Conservation (phyloP, 2,797 vertebrate genomes). For the Lithobates sylvaticus region DNA sequence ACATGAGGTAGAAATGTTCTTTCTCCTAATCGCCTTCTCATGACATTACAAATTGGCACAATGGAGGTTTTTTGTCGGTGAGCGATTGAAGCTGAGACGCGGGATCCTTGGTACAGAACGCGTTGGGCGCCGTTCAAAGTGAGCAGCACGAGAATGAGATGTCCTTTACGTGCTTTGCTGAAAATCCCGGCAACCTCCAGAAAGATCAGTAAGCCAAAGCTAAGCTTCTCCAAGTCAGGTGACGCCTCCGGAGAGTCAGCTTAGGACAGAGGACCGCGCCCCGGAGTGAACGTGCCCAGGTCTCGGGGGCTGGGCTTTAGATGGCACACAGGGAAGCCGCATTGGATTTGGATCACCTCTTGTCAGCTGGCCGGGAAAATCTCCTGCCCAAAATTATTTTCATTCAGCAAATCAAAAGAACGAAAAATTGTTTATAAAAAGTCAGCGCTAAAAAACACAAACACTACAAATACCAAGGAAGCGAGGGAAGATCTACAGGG, state of each 20-base stretch:
- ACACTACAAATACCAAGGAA: too few species aligned
- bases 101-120: slow-evolving; percentile 29
- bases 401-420: not conserved
- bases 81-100: slow-evolving; percentile 37
- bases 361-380: not conserved
- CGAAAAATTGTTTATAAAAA: too few species aligned
- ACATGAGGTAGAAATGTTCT: not conserved
- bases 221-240: slow-evolving; percentile 46
- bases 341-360: slow-evolving; percentile 7
- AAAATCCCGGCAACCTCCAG: slow-evolving; percentile 51
- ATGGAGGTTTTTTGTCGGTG: not conserved
- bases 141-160: slow-evolving; percentile 44
- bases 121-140: slow-evolving; percentile 39
- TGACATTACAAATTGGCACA: not conserved
- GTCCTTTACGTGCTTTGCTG: slow-evolving; percentile 35
- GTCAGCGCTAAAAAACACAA: too few species aligned
- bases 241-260: slow-evolving; percentile 26
- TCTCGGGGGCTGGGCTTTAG: not conserved
- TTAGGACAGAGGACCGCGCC: slow-evolving; percentile 32
- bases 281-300: slow-evolving; percentile 1
- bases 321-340: not conserved
- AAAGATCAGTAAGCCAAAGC: slow-evolving; percentile 34
- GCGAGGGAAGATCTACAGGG: too few species aligned
- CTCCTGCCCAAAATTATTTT: not conserved
- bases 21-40: slow-evolving; percentile 27